Conservation (phyloP, 2,797 vertebrate species). For the Harpagifer antarcticus region DNA sequence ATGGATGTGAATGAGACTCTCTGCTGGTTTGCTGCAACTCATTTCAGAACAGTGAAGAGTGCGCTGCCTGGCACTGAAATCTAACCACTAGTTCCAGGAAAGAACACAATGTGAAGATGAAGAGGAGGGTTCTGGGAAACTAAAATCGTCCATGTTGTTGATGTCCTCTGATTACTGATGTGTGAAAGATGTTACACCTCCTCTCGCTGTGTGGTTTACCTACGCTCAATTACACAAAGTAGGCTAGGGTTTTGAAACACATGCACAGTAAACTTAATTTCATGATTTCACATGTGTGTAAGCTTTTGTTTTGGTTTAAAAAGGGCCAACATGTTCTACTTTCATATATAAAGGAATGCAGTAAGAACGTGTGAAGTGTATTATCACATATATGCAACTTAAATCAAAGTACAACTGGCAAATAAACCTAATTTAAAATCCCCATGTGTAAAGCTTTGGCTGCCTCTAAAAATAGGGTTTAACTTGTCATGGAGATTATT, state of each 20-base stretch:
- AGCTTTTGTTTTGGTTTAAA: slow-evolving; percentile 40
- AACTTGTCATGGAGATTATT: not conserved
- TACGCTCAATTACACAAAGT: slow-evolving; percentile 25
- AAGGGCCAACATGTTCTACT: not conserved
- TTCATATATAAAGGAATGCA: not conserved
- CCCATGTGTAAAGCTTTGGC: not conserved
- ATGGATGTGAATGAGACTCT: slow-evolving; percentile 71
- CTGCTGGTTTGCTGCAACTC: slow-evolving; percentile 57
- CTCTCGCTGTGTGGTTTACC: not conserved
- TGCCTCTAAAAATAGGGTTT: not conserved
- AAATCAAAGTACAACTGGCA: not conserved
- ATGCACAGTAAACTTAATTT: too few relatives aligned
- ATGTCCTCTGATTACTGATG: slow-evolving; percentile 31
- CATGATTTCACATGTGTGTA: too few relatives aligned
- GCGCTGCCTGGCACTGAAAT: slow-evolving; percentile 37
- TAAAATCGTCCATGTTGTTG: slow-evolving; percentile 30
- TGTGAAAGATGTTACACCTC: slow-evolving; percentile 11
- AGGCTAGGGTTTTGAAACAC: too few relatives aligned
- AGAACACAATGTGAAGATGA: slow-evolving; percentile 38
- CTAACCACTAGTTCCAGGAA: slow-evolving; percentile 31
- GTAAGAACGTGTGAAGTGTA: not conserved
- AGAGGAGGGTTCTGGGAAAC: slow-evolving; percentile 26
- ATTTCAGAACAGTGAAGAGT: slow-evolving; percentile 58
- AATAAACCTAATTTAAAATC: not conserved
- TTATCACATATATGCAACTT: not conserved